Evolutionary conservation across 2,888 invertebrate species (phyloP).

Genomic region (Pristionchus entomophagus): DNA sequence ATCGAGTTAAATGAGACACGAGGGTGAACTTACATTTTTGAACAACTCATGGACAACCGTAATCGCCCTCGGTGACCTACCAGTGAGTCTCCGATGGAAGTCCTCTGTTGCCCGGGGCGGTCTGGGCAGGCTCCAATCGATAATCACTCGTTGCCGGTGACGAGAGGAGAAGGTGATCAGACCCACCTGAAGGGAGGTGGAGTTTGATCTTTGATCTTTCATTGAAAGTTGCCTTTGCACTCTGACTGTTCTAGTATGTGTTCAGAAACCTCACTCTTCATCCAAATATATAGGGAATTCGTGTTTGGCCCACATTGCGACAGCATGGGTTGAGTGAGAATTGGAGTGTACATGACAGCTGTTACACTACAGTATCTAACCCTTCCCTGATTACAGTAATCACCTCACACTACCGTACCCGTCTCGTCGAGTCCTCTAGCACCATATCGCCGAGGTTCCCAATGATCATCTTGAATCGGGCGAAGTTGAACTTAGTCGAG

Average conservation of each 20-base stretch:
- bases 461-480: background rate
- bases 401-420: background rate
- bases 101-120: background rate
- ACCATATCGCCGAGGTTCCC: background rate
- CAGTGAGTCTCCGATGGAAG: constrained; percentile 20
- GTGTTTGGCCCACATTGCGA: too few species aligned
- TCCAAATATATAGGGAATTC: too few species aligned
- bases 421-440: constrained; percentile 5
- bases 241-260: too few species aligned
- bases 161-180: constrained; percentile 23
- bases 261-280: too few species aligned
- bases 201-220: background rate
- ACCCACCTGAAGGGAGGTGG: constrained; percentile 1
- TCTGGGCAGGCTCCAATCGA: background rate
- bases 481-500: background rate
- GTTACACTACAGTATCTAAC: too few species aligned
- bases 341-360: too few species aligned
- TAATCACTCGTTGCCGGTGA: background rate
- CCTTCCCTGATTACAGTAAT: background rate
- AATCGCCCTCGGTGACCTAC: background rate
- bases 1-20: too few species aligned
- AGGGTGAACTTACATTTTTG: too few species aligned
- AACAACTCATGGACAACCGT: too few species aligned
- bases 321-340: too few species aligned
- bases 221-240: too few species aligned